These are phyloP conservation scores for Auanema freiburgensis DNA, from an alignment of 2,888 invertebrate species.

Conservation along the genomic window DNA sequence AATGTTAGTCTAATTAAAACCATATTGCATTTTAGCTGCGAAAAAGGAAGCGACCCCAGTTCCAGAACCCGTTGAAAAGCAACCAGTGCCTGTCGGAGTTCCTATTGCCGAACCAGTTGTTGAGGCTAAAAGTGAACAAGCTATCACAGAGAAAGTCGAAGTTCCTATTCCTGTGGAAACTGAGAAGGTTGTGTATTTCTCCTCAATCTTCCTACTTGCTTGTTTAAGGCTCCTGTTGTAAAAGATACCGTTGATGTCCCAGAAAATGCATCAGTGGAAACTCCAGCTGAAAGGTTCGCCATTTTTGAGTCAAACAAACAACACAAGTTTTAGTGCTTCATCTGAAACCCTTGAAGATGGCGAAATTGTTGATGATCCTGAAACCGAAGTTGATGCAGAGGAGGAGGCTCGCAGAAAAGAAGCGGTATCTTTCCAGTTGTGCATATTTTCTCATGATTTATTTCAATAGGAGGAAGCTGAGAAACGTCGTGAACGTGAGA, in stretches of 20 bases:
- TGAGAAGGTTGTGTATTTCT: background rate
- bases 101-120: conserved; percentile 1
- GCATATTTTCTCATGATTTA: background rate
- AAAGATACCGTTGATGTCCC: conserved; percentile 7
- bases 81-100: background rate
- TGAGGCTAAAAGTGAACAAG: background rate
- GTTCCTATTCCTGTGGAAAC: background rate
- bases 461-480: conserved; percentile 28
- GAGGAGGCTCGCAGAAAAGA: conserved; percentile 10
- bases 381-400: conserved; percentile 7
- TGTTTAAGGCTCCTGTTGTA: conserved; percentile 1
- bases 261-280: background rate
- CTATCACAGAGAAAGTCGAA: background rate
- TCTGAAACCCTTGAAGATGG: conserved; percentile 11
- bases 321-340: background rate
- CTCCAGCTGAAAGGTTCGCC: background rate
- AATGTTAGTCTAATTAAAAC: too few species aligned
- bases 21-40: too few species aligned
- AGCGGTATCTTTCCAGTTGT: background rate
- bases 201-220: background rate
- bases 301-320: background rate
- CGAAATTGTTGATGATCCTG: conserved; percentile 1
- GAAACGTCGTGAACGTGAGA: conserved; percentile 17
- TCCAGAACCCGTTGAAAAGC: background rate
- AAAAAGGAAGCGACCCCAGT: background rate